Percentiles rank a stretch among this genome's conserved stretches.
Evolutionary conservation across 2,113 vertebrate species (phyloP).

Genomic region (Leptobrachium leishanense): DNA sequence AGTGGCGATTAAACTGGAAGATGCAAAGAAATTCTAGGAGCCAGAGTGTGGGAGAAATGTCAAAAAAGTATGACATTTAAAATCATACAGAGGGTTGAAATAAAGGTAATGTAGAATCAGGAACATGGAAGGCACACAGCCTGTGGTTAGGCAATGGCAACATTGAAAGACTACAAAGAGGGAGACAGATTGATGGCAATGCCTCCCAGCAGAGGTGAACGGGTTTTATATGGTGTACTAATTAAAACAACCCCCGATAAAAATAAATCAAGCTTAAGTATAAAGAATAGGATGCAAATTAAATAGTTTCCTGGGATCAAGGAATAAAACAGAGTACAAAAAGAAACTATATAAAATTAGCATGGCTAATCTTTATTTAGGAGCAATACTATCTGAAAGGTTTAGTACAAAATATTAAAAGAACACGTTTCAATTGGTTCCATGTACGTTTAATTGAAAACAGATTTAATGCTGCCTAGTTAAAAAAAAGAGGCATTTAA

Average conservation of each 20-base stretch:
- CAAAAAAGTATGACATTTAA: background rate
- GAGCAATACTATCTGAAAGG: background rate
- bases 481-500: background rate
- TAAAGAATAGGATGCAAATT: background rate
- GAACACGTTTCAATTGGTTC: background rate
- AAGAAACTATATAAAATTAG: background rate
- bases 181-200: background rate
- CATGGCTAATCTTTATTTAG: background rate
- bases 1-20: too few species aligned
- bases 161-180: background rate
- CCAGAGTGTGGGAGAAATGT: background rate
- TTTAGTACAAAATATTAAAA: background rate
- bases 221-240: background rate
- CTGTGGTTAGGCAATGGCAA: background rate
- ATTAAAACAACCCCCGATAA: too few species aligned
- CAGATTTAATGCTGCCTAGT: background rate
- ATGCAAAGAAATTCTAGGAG: background rate
- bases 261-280: too few species aligned
- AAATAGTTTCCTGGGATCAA: background rate
- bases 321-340: background rate
- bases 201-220: background rate
- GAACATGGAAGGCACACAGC: too few species aligned
- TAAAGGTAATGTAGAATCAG: background rate
- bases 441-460: background rate
- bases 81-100: background rate